Base-by-base conservation (phyloP, 2,113 vertebrate species). In the Osmerus mordax region DNA sequence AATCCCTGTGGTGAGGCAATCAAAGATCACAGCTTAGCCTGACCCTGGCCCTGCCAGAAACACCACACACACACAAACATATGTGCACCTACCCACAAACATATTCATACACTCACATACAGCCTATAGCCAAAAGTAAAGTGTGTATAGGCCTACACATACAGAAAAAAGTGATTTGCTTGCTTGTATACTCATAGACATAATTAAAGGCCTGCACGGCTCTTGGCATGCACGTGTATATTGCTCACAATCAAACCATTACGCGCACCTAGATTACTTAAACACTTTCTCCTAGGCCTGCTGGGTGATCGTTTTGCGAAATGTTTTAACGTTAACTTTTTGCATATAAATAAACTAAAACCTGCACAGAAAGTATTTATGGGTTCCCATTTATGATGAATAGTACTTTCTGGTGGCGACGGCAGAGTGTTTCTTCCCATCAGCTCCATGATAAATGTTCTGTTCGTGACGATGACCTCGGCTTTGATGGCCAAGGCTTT, bases 81-180 rank as follows among this genome's bases (percentile, higher is more conserved):
- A 53, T 12, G 12, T 51, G 15, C 19, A 14, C 19, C 14, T 21
- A 28, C 65, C 25, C 51, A 55, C 47, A 55, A 14, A 18, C 13
- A 54, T 15, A 54, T 12, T 14, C 66, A 67, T 19, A 28, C 52
- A 29, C 52, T 29, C 21, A 69, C 52, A 65, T 7, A n/a, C 63
- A 65, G 6, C 32, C 4, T 36, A 36, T 36, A 36, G 32, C 32
- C 32, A 36, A 7, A 36, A 36, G 32, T 36, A 7, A 36, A 36
- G 5, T 4, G 29, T 32, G 29, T 32, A 5, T 32, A 32, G 29
- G 5, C 4, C 6, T 23, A n/a, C n/a, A 55, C 74, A 16, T 36
- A 81, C 83, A 87, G 59, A 85, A 88, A 81, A 71, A 71, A 69
- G 74, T 81, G 14, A 2, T 78, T 69, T 86, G 81, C 4, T 36